phyloP scores from a whole-genome alignment of 2,888 invertebrate genomes.

The Scaptomyza cyrtandrae region DNA sequence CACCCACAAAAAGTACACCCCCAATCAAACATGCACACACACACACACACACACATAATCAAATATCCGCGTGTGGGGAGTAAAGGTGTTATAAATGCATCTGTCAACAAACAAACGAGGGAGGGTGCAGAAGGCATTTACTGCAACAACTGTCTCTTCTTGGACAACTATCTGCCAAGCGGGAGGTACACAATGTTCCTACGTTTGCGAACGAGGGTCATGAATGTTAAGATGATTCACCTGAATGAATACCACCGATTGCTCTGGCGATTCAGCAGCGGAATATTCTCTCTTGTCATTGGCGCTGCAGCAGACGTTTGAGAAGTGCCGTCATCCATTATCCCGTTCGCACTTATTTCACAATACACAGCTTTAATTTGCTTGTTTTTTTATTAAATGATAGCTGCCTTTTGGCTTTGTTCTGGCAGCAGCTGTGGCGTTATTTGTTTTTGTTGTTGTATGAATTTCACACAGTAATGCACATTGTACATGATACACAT shows the following conservation, averaged over 20 bases:
- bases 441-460: conserved; percentile 34
- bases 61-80: background rate
- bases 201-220: conserved; percentile 6
- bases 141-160: conserved; percentile 17
- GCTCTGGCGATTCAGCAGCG: conserved; percentile 88
- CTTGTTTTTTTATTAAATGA: conserved; percentile 19
- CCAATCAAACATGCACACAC: background rate
- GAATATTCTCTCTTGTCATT: conserved; percentile 88
- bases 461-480: conserved; percentile 43
- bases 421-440: conserved; percentile 40
- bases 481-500: conserved; percentile 53
- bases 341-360: conserved; percentile 11
- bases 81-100: conserved; percentile 7
- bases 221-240: conserved; percentile 84
- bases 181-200: background rate
- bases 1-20: too few relatives aligned
- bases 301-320: conserved; percentile 86
- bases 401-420: conserved; percentile 37
- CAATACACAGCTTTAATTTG: conserved; percentile 18
- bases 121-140: conserved; percentile 1
- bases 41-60: background rate
- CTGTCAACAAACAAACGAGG: background rate
- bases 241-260: conserved; percentile 87
- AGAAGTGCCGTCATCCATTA: conserved; percentile 83
- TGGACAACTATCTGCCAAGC: background rate